Evolutionary conservation across 2,113 vertebrate species (phyloP).

Genomic region (Tragelaphus strepsiceros): DNA sequence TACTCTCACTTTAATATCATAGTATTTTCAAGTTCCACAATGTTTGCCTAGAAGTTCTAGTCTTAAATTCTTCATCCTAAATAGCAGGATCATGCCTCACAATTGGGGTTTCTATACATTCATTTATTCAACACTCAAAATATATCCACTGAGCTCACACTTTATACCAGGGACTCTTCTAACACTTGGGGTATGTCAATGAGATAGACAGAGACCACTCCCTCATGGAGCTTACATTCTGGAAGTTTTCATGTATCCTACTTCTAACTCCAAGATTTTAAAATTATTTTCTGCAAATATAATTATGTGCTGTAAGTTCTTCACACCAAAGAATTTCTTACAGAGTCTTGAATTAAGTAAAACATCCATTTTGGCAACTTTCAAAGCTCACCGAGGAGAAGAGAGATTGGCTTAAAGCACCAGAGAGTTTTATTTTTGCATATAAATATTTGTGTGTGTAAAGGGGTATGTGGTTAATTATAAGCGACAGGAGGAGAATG

Average conservation of each 20-base stretch:
- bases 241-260: not conserved
- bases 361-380: slow-evolving; percentile 70
- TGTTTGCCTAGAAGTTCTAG: not conserved
- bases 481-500: slow-evolving; percentile 78
- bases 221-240: slow-evolving; percentile 30
- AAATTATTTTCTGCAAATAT: slow-evolving; percentile 48
- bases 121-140: slow-evolving; percentile 22
- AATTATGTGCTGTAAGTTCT: slow-evolving; percentile 48
- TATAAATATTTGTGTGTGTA: slow-evolving; percentile 85
- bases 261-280: slow-evolving; percentile 12
- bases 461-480: slow-evolving; percentile 78
- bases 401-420: slow-evolving; percentile 70
- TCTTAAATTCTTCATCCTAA: slow-evolving; percentile 17
- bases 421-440: slow-evolving; percentile 74
- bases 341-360: slow-evolving; percentile 69
- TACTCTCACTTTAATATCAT: slow-evolving; percentile 19
- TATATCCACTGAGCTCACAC: not conserved
- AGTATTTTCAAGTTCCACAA: slow-evolving; percentile 1
- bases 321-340: slow-evolving; percentile 57
- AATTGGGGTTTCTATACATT: not conserved
- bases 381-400: slow-evolving; percentile 65
- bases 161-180: not conserved
- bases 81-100: not conserved
- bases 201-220: not conserved
- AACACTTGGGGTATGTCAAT: not conserved